Base-by-base conservation (phyloP, 2,113 vertebrate species). In the Oenanthe oenanthe region DNA sequence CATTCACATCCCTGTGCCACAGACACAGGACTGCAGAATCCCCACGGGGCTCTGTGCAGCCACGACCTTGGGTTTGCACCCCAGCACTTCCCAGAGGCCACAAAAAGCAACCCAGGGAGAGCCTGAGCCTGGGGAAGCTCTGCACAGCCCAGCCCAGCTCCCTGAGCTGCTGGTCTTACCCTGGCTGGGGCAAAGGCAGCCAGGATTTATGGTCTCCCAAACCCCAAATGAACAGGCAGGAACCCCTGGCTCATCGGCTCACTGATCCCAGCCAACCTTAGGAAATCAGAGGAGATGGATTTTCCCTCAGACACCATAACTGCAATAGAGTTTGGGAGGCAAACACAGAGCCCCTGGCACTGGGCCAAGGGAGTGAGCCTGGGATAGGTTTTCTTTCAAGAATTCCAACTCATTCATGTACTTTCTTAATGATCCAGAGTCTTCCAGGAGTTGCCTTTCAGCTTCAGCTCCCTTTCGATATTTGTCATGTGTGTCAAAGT, bases 321-420 rank as follows among this genome's bases (percentile, higher is more conserved):
- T 19, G 36, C 19, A 48, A 16, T 10, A 45, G 54, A 68, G 38
- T 58, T 77, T 31, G 57, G 77, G 89, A 97, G 65, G 77, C 32
- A 58, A 95, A 48, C 0, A 0, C 81, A 18, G 38, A 73, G 74
- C 66, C 48, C 50, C 42, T 95, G 94, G 91, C 87, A 0, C 58
- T 2, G 29, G 19, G 78, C 91, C 93, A 96, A 50, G 24, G 63
- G 83, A 87, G 84, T 70, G 36, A 96, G 93, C 26, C 87, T 82
- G 82, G 74, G 87, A 82, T 47, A 83, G 34, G 71, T 90, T 96
- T 95, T 91, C 92, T 95, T 95, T 96, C 92, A 95, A 81, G 80
- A 82, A 94, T 94, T 92, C 84, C 87, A 82, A 51, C 71, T 88
- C 74, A 43, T 95, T 95, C 54, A 26, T 94, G 81, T 43, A 43